Evolutionary conservation across 2,113 vertebrate genomes (phyloP), one percentile per base, ranked within the genome.

Genomic region (Xenopus borealis): DNA sequence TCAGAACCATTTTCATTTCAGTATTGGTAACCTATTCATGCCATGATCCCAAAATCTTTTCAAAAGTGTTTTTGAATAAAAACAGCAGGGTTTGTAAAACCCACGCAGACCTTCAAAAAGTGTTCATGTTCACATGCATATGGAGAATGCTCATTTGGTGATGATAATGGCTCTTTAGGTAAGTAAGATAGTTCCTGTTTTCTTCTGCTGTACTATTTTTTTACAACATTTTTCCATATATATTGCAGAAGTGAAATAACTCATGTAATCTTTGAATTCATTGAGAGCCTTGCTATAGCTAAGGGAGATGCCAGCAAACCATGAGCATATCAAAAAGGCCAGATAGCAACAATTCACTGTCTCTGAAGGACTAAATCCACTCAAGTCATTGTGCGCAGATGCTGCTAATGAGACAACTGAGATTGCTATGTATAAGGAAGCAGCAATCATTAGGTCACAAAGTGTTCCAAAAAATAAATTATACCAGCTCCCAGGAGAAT

Each of bases 401-500:
- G 68, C 72, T 69, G 64, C 55, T 73, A 75, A 46, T 52, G 62
- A 72, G 71, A 66, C 71, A 64, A 71, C 33, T 16, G 71, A 74
- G 73, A 81, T 71, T 81, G 66, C 71, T 75, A 44, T 75, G 70
- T 65, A 72, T 72, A 68, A 71, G 72, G 65, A 66, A 76, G 71
- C 44, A 70, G 65, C 77, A 81, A 81, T 75, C 65, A 69, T 81
- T 79, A 76, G 63, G 53, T 78, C 79, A 79, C 70, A 68, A 71
- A 79, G 65, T 74, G 17, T 69, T 80, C 67, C 78, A 75, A 78
- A 74, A 50, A 71, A 78, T 53, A 78, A 74, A 78, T 73, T 69
- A 74, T 33, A 44, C 17, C 52, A 40, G 50, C 20, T 78, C 53
- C 75, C 71, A 57, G 69, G 72, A 77, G 71, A 78, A 78, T 61